Conservation (phyloP, 2,797 vertebrate species). For the Takifugu ocellatus region DNA sequence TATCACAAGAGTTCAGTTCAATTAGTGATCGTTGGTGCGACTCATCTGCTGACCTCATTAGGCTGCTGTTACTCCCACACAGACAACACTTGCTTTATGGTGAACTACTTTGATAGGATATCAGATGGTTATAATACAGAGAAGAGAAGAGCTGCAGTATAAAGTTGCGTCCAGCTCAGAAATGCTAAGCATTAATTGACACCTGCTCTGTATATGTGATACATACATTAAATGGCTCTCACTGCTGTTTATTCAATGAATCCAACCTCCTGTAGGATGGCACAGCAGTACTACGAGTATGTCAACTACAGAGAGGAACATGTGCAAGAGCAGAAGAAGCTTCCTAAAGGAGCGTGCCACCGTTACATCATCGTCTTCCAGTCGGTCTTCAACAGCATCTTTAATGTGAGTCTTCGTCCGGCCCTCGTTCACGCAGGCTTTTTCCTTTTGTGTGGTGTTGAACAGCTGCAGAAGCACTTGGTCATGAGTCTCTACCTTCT, state of each 20-base stretch:
- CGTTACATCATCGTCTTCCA: slow-evolving; percentile 87
- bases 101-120: too few species aligned
- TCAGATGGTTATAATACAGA: too few species aligned
- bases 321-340: slow-evolving; percentile 81
- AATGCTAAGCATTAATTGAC: too few species aligned
- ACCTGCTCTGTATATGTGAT: too few species aligned
- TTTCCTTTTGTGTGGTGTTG: neutral
- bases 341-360: slow-evolving; percentile 80
- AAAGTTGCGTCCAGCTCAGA: too few species aligned
- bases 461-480: neutral
- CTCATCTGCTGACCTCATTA: too few species aligned
- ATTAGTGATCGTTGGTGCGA: too few species aligned
- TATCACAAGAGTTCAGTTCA: too few species aligned
- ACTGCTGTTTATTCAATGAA: neutral
- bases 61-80: too few species aligned
- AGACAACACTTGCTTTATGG: too few species aligned
- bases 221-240: too few species aligned
- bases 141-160: too few species aligned
- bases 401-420: slow-evolving; percentile 80
- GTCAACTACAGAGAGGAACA: slow-evolving; percentile 87
- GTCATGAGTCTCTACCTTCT: neutral
- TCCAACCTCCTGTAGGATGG: slow-evolving; percentile 80
- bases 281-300: slow-evolving; percentile 93
- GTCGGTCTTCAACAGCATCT: slow-evolving; percentile 83
- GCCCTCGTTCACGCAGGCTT: neutral